Percentiles rank a stretch among this genome's conserved stretches.
These are phyloP conservation scores for Drosophila gaucha DNA, from an alignment of 2,888 invertebrate species.

Conservation along the genomic window DNA sequence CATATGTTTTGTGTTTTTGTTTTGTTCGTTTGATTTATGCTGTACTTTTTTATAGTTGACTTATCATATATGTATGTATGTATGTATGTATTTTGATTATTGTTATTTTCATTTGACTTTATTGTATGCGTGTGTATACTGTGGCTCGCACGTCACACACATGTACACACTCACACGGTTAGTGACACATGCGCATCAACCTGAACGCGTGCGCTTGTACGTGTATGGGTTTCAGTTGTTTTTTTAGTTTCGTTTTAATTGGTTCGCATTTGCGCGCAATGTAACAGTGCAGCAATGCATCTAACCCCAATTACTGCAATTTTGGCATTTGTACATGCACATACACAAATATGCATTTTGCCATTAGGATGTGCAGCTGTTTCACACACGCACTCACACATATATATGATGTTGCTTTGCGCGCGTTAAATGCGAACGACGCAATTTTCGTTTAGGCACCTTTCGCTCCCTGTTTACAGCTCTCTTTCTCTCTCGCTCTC, in stretches of 20 bases:
- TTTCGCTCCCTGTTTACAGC: slow-evolving; percentile 38
- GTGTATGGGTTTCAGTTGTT: slow-evolving; percentile 2
- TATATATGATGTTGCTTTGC: slow-evolving; percentile 28
- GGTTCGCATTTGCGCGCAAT: slow-evolving; percentile 15
- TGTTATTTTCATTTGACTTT: slow-evolving; percentile 42
- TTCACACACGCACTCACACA: slow-evolving; percentile 11
- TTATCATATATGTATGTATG: slow-evolving; percentile 22
- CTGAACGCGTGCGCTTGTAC: slow-evolving; percentile 5
- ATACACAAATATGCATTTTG: not conserved
- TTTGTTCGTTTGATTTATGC: slow-evolving; percentile 11
- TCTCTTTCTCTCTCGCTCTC: slow-evolving; percentile 16
- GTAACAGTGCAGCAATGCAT: not conserved
- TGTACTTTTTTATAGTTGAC: slow-evolving; percentile 13
- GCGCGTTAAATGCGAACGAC: slow-evolving; percentile 66
- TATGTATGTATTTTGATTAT: slow-evolving; percentile 24
- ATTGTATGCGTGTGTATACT: slow-evolving; percentile 35
- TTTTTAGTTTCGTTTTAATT: slow-evolving; percentile 5
- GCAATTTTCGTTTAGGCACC: slow-evolving; percentile 59
- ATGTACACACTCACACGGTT: not conserved
- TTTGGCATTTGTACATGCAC: slow-evolving; percentile 1
- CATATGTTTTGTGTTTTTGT: slow-evolving; percentile 11
- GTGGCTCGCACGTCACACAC: slow-evolving; percentile 4
- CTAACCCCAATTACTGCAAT: slow-evolving; percentile 2
- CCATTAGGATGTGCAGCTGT: slow-evolving; percentile 47
- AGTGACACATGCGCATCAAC: slow-evolving; percentile 56